A percentile compares a stretch with the other conserved stretches of the same genome.
phyloP scores from a whole-genome alignment of 2,888 invertebrate species.

The Copidosoma aretas region DNA sequence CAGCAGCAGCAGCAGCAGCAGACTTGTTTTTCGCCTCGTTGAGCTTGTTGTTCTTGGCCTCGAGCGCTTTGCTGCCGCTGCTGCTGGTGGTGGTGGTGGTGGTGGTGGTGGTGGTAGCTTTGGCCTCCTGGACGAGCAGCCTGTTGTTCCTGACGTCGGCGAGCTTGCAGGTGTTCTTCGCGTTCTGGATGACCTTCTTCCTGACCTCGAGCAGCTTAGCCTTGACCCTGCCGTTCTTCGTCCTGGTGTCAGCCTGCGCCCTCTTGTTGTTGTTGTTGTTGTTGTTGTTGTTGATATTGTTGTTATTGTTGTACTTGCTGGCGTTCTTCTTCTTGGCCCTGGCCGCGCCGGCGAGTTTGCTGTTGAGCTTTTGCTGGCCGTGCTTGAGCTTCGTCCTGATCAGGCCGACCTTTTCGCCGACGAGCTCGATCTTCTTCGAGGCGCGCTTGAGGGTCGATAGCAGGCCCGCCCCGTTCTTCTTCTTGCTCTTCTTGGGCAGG shows the following conservation, averaged over 20 bases:
- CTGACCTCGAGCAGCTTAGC: conserved; percentile 32
- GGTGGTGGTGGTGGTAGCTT: too few species aligned
- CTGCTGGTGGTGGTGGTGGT: too few species aligned
- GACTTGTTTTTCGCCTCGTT: conserved; percentile 16
- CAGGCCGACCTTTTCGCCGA: conserved; percentile 45
- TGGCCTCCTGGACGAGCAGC: conserved; percentile 2
- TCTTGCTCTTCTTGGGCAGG: conserved; percentile 49
- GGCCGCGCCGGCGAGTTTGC: conserved; percentile 24
- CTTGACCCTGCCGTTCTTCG: conserved; percentile 35
- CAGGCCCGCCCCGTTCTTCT: conserved; percentile 39
- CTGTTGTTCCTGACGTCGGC: conserved; percentile 11
- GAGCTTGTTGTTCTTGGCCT: conserved; percentile 23
- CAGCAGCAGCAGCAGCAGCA: background rate
- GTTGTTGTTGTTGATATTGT: background rate
- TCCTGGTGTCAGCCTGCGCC: conserved; percentile 13
- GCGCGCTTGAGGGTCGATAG: conserved; percentile 56
- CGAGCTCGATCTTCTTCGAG: conserved; percentile 61
- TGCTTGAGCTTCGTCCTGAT: conserved; percentile 39
- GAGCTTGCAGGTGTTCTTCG: conserved; percentile 26
- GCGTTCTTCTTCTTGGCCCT: background rate
- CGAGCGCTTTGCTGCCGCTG: conserved; percentile 14
- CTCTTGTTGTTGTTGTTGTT: too few species aligned
- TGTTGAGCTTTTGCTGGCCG: conserved; percentile 35
- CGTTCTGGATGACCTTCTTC: conserved; percentile 2
- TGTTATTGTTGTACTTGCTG: too few species aligned